Evolutionary conservation across 2,797 vertebrate genomes (phyloP), one percentile per base, ranked within the genome.

Genomic region (Ctenopoma kingsleyae): DNA sequence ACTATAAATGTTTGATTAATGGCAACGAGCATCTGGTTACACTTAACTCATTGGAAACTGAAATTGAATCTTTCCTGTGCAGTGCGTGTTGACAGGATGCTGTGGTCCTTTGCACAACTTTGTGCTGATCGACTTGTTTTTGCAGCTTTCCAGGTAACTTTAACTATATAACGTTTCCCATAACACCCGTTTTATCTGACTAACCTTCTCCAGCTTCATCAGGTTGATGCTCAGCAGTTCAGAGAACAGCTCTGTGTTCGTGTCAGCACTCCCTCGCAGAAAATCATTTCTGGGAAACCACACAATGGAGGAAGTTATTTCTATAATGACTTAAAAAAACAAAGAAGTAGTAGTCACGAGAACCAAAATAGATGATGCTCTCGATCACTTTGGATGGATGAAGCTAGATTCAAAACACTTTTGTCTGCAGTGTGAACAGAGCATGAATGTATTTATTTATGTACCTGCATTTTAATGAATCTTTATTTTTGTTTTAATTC

Each of bases 141-240:
- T 32, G 7, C 8, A 32, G 30, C 30, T 32, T 32, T 32, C 1
- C 30, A 32, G 30, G 30, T 32, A 32, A 32, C 30, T 32, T 32
- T 32, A 5, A 27, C 3, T 27, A 5, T 27, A 4, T 27, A 27
- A 27, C 8, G 7, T 32, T 32, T 32, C 30, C 30, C 30, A 32
- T 32, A 32, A 9, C 30, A 32, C 25, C 25, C 5, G 25, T 27
- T 27, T 27, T 32, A 8, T 32, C 30, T 32, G 30, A 51, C 84
- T 15, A 23, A 99, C 97, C 97, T 97, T 96, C 91, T 99, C 96
- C 85, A 99, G 60, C 87, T 96, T 98, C 78, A 95, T 86, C 81
- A 98, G 94, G 90, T 97, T 98, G 70, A 95, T 84, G 55, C 94
- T 93, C 67, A 99, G 67, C 0, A 92, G 90, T 65, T 97, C 95